phyloP scores from a whole-genome alignment of 2,113 vertebrate genomes.

The Tychaedon coryphoeus region DNA sequence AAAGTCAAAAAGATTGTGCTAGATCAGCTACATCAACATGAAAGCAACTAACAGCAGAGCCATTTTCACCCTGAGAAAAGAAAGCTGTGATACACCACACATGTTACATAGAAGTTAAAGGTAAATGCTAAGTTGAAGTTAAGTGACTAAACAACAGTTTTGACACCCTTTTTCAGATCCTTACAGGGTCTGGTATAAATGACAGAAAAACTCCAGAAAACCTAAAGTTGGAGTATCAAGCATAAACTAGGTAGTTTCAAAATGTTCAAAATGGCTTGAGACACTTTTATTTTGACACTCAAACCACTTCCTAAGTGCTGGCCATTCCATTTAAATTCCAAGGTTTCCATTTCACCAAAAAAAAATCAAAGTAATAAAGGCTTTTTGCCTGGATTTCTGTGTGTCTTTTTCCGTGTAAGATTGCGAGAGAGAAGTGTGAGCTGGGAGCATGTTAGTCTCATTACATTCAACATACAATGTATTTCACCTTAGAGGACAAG shows the following conservation, averaged over 20 bases:
- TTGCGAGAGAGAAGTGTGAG: background rate
- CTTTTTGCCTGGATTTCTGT: background rate
- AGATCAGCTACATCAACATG: background rate
- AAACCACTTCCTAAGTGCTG: background rate
- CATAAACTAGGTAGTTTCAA: background rate
- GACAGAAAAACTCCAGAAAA: background rate
- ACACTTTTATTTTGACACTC: background rate
- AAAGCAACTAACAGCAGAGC: background rate
- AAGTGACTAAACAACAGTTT: background rate
- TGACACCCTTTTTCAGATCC: background rate
- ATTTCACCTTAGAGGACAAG: background rate
- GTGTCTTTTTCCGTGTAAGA: background rate
- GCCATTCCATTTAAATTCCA: background rate
- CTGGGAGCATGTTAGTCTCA: background rate
- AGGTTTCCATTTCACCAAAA: background rate
- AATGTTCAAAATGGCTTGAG: background rate
- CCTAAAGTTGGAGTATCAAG: fast-evolving
- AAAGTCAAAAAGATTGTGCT: background rate
- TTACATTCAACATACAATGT: fast-evolving
- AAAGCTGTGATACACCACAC: background rate
- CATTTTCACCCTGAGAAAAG: background rate
- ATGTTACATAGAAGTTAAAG: background rate
- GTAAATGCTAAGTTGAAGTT: background rate
- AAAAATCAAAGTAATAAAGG: background rate
- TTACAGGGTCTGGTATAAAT: background rate